phyloP scores from a whole-genome alignment of 2,113 vertebrate genomes.

The Nibea coibor region DNA sequence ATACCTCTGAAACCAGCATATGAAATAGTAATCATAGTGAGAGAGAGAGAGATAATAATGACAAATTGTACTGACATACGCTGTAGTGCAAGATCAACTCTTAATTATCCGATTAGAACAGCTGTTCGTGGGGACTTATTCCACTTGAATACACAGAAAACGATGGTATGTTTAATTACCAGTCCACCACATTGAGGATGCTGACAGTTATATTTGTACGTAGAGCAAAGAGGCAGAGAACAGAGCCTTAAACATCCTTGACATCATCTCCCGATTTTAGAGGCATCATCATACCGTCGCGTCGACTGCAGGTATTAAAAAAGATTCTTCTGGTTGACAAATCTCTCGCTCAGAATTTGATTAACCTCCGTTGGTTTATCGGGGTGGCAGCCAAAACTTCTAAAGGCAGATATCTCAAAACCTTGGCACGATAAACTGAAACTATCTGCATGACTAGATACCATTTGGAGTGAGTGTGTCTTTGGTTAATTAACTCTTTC shows the following conservation, averaged over 20 bases:
- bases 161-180: conserved; percentile 17
- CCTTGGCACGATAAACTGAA: background rate
- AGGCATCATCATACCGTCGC: background rate
- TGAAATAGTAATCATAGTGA: background rate
- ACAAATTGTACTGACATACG: background rate
- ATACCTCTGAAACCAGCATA: background rate
- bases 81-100: conserved; percentile 1
- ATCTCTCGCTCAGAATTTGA: background rate
- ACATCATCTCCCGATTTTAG: background rate
- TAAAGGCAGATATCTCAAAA: conserved; percentile 5
- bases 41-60: conserved; percentile 18
- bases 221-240: conserved; percentile 9
- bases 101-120: conserved; percentile 32
- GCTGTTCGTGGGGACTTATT: conserved; percentile 36
- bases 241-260: background rate
- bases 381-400: background rate
- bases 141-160: conserved; percentile 27
- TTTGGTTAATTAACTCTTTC: background rate
- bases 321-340: background rate
- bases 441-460: background rate
- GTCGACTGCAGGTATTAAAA: background rate
- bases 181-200: conserved; percentile 12
- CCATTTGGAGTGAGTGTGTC: background rate
- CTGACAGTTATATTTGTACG: conserved; percentile 6
- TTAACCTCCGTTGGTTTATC: background rate